Evolutionary conservation across 1,140 invertebrate genomes (phyloP).

Genomic region (Cotesia chilonis): DNA sequence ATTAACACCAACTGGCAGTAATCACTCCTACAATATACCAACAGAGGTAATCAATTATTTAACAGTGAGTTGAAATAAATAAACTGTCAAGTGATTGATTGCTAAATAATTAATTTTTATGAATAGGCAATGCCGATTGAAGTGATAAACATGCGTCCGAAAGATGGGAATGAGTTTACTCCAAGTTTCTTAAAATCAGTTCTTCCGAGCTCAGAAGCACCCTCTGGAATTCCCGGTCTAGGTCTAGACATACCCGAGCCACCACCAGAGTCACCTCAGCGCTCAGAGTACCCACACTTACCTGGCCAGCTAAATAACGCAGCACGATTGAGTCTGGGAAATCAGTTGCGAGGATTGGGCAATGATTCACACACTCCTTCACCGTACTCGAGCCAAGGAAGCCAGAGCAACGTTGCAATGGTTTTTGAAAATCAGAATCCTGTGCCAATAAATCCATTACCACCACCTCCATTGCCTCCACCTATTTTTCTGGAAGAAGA

Average conservation of each 20-base stretch:
- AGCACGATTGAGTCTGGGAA: constrained; percentile 47
- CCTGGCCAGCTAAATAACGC: constrained; percentile 43
- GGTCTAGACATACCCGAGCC: constrained; percentile 56
- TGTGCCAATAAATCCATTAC: constrained; percentile 59
- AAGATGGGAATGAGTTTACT: constrained; percentile 51
- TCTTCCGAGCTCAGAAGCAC: constrained; percentile 50
- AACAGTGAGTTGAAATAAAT: not conserved
- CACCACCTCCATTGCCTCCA: constrained; percentile 71
- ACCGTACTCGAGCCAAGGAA: constrained; percentile 51
- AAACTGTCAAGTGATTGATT: constrained; percentile 2
- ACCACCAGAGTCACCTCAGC: constrained; percentile 48
- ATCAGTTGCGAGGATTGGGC: constrained; percentile 44
- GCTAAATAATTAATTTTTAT: constrained; percentile 28
- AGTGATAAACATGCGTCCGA: constrained; percentile 62
- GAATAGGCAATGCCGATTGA: constrained; percentile 67
- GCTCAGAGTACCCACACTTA: constrained; percentile 53
- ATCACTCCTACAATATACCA: constrained; percentile 55
- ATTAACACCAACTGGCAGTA: constrained; percentile 48
- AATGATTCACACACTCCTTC: constrained; percentile 36
- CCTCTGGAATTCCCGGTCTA: constrained; percentile 57
- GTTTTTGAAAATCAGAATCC: constrained; percentile 47
- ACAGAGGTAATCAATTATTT: constrained; percentile 52
- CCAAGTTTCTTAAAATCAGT: constrained; percentile 63
- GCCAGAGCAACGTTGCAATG: constrained; percentile 53
- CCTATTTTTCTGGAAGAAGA: constrained; percentile 65